These are phyloP conservation scores for Liolophura sinensis DNA, from an alignment of 1,140 invertebrate species.

Conservation along the genomic window DNA sequence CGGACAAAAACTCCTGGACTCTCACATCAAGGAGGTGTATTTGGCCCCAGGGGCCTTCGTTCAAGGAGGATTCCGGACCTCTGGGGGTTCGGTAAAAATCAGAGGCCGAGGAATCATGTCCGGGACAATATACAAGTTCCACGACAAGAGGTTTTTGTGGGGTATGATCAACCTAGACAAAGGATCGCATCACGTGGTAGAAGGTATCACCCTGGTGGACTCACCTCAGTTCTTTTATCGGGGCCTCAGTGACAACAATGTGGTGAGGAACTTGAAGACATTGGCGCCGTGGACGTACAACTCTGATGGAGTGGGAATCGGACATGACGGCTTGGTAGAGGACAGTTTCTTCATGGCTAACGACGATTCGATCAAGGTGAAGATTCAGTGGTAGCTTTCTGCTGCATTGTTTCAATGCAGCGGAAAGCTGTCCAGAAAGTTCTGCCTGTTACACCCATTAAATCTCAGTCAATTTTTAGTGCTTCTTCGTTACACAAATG, in stretches of 20 bases:
- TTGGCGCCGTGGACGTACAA: conserved; percentile 17
- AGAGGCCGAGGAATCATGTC: conserved; percentile 15
- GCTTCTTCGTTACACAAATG: no score
- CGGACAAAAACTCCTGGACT: conserved; percentile 1
- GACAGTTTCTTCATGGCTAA: conserved; percentile 12
- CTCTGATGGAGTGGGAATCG: conserved; percentile 10
- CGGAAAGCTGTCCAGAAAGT: no score
- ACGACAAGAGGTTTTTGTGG: conserved; percentile 5
- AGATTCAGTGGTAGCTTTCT: no score
- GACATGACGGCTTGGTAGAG: conserved; percentile 5
- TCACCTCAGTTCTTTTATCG: conserved; percentile 5
- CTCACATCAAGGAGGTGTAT: conserved; percentile 6
- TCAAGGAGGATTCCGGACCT: conserved; percentile 15
- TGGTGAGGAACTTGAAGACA: conserved; percentile 14
- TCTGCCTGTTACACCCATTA: no score
- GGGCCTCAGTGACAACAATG: conserved; percentile 8
- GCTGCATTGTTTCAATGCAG: no score
- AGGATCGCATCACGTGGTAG: conserved; percentile 10
- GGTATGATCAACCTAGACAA: conserved; percentile 11
- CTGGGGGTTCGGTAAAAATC: conserved; percentile 6
- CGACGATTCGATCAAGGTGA: conserved; percentile 14
- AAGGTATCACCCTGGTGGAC: conserved; percentile 16
- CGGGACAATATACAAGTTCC: neutral
- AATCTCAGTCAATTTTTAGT: no score
- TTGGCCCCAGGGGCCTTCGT: conserved; percentile 16